Evolutionary conservation across 30 jellyfish, hydroid and myxozoan species (phyloP).

Genomic region (Hydra vulgaris): DNA sequence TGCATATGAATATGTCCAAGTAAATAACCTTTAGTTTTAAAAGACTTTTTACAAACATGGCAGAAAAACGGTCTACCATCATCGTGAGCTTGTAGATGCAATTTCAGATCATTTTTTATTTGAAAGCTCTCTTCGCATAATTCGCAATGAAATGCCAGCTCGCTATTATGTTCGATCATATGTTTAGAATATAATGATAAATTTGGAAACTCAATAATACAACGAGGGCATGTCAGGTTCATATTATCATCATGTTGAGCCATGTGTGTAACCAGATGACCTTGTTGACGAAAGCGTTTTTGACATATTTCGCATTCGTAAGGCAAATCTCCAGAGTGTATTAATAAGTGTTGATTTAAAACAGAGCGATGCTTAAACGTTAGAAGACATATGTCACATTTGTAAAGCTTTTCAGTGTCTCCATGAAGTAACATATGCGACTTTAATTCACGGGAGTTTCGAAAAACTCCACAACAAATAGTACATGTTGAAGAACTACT

Average conservation of each 20-base stretch:
- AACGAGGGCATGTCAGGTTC: slow-evolving; percentile 22
- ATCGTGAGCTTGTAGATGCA: slow-evolving; percentile 32
- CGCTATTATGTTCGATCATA: slow-evolving; percentile 13
- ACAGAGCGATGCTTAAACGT: slow-evolving; percentile 20
- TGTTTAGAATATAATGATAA: background rate
- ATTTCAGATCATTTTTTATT: slow-evolving; percentile 1
- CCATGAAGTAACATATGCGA: slow-evolving; percentile 36
- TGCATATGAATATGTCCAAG: slow-evolving; percentile 39
- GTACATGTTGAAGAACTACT: background rate
- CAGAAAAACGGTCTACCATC: slow-evolving; percentile 33
- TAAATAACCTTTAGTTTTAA: slow-evolving; percentile 26
- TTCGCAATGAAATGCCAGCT: slow-evolving; percentile 12
- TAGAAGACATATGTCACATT: slow-evolving; percentile 29
- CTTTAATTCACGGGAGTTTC: slow-evolving; percentile 19
- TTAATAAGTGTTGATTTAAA: slow-evolving; percentile 28
- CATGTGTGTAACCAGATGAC: slow-evolving; percentile 31
- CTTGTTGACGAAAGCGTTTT: slow-evolving; percentile 29
- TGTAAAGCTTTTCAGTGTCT: slow-evolving; percentile 8
- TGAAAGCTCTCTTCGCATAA: slow-evolving; percentile 29
- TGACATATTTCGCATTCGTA: slow-evolving; percentile 18
- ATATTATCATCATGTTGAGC: slow-evolving; percentile 15
- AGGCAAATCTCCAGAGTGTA: slow-evolving; percentile 29
- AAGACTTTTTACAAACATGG: slow-evolving; percentile 31
- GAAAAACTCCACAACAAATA: slow-evolving; percentile 21
- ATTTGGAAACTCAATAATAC: background rate